Conservation (phyloP, 2,888 invertebrate genomes). For the Tipula lateralis region DNA sequence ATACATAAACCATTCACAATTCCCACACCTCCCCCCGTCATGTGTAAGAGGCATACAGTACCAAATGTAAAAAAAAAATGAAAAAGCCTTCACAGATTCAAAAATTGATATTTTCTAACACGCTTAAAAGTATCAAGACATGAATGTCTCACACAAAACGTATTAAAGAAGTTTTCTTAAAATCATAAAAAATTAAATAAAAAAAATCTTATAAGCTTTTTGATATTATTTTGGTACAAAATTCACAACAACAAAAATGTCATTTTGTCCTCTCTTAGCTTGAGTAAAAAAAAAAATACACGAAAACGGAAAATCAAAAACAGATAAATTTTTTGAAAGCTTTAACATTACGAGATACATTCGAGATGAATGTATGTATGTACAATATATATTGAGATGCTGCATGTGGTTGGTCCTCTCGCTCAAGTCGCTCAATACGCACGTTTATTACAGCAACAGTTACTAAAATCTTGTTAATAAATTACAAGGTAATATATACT, state of each 20-base stretch:
- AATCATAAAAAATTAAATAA: background rate
- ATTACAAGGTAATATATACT: background rate
- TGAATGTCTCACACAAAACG: background rate
- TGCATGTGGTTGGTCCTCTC: background rate
- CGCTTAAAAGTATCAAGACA: background rate
- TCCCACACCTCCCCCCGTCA: background rate
- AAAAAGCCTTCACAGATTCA: background rate
- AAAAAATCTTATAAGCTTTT: background rate
- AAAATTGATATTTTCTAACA: background rate
- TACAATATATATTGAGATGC: background rate
- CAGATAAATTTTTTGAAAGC: conserved; percentile 2
- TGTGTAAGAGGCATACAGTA: background rate
- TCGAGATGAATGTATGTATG: background rate
- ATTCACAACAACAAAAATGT: background rate
- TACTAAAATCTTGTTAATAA: background rate
- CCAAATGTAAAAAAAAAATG: background rate
- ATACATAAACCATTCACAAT: too few relatives aligned
- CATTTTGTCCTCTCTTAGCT: background rate
- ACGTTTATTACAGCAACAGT: background rate
- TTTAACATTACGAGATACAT: background rate
- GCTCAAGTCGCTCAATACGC: background rate
- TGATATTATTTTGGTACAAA: background rate
- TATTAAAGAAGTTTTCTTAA: background rate
- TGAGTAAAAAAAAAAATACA: background rate
- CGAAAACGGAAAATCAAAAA: background rate